Evolutionary conservation across 2,888 invertebrate species (phyloP), one percentile per base, ranked within the genome.

Genomic region (Drosophila macrothrix): DNA sequence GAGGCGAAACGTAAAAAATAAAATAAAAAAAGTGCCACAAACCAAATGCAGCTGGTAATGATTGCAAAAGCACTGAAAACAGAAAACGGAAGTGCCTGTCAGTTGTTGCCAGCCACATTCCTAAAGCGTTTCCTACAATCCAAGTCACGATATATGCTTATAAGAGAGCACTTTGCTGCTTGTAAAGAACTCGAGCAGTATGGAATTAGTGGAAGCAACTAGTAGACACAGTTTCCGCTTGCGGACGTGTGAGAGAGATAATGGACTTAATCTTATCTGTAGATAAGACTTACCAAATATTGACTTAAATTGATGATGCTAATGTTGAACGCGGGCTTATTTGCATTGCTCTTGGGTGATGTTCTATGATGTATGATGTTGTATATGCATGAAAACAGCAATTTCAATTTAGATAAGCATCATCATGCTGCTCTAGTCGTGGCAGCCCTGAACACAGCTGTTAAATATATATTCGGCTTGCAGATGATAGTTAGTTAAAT

Each of bases 31-130:
- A 63, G 22, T 65, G 67, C 66, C 60, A 67, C 66, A 69, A 67
- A 69, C 58, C 52, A 59, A 64, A 58, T 55, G 67, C 76, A 72
- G 78, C 78, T 75, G 68, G 52, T 41, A 69, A 50, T 50, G 35
- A 75, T 71, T 78, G 78, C 79, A 66, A 79, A 79, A 78, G 79
- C 76, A 22, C 10, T 55, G 28, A 55, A 31, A 56, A 25, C 46
- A 25, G 16, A 46, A 43, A 78, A 55, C 79, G 78, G 78, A 79
- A 79, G 79, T 79, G 72, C 43, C 67, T 76, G 79, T 79, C 78
- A 76, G 64, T 76, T 69, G 54, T 2, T 69, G 58, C 16, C 58
- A 49, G 49, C 37, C 66, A 46, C 54, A 50, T 73, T 77, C 69
- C 14, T n/a, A n/a, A 54, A 29, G 61, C 75, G 66, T 52, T 60